Evolutionary conservation across 2,113 vertebrate species (phyloP).

Genomic region (Corythoichthys haematopterus): DNA sequence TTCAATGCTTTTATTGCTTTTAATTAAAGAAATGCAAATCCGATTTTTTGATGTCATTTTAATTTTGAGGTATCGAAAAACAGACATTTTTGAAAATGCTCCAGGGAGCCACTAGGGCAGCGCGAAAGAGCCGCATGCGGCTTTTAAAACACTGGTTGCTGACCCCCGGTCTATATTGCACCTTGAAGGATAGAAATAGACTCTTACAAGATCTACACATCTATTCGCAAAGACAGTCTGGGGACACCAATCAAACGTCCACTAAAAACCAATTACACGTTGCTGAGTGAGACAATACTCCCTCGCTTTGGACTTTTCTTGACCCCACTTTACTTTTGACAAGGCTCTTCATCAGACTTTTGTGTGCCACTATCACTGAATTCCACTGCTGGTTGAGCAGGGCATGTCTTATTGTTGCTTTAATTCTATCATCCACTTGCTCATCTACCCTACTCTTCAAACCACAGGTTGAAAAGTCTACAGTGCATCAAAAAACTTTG

Average conservation of each 20-base stretch:
- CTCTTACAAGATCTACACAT: background rate
- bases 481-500: no score
- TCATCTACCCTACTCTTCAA: background rate
- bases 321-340: slow-evolving; percentile 18
- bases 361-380: slow-evolving; percentile 24
- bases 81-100: no score
- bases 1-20: no score
- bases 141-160: no score
- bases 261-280: slow-evolving; percentile 8
- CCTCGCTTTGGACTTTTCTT: slow-evolving; percentile 10
- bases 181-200: background rate
- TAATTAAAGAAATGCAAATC: no score
- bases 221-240: background rate
- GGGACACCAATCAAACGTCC: background rate
- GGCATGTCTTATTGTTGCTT: slow-evolving; percentile 13
- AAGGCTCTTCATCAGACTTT: slow-evolving; percentile 20
- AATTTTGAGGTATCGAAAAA: no score
- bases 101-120: no score
- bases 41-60: no score
- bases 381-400: slow-evolving; percentile 36
- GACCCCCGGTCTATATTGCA: background rate
- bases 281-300: slow-evolving; percentile 12
- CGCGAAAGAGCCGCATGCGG: no score
- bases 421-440: background rate
- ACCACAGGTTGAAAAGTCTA: background rate